Conservation (phyloP, 1,140 invertebrate species). For the Hycleus cichorii region DNA sequence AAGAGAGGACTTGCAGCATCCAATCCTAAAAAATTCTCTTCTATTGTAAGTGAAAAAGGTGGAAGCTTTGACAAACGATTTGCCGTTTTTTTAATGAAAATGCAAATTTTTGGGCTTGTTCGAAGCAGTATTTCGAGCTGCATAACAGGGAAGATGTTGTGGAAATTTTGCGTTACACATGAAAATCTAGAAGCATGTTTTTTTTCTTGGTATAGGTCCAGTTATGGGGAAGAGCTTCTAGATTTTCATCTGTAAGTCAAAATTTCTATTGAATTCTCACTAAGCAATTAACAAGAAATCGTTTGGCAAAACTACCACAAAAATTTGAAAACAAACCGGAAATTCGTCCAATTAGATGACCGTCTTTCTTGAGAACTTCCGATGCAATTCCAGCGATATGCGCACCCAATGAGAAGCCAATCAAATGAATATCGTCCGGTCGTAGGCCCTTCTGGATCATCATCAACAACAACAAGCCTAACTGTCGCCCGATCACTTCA, state of each 20-base stretch:
- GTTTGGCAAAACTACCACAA: no score
- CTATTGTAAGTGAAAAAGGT: no score
- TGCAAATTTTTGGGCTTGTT: no score
- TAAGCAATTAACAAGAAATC: no score
- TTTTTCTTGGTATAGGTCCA: no score
- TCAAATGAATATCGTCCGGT: slow-evolving; percentile 53
- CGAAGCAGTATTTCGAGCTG: background rate
- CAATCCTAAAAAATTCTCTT: slow-evolving; percentile 40
- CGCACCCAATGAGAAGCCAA: slow-evolving; percentile 73
- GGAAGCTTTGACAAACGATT: no score
- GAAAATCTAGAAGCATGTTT: no score
- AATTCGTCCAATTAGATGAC: slow-evolving; percentile 57
- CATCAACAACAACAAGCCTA: slow-evolving; percentile 51
- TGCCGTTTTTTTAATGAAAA: no score
- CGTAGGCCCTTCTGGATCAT: slow-evolving; percentile 46
- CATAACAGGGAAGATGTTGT: no score
- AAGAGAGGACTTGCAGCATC: slow-evolving; percentile 65
- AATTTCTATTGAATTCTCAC: background rate
- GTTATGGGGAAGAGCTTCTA: no score
- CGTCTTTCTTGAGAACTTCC: slow-evolving; percentile 49
- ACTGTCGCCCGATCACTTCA: slow-evolving; percentile 52
- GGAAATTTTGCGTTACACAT: no score
- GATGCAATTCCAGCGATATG: slow-evolving; percentile 69
- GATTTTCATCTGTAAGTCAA: no score
- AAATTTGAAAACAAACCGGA: slow-evolving; percentile 44